Conservation (phyloP, 2,888 invertebrate genomes). For the Linyphia triangularis region DNA sequence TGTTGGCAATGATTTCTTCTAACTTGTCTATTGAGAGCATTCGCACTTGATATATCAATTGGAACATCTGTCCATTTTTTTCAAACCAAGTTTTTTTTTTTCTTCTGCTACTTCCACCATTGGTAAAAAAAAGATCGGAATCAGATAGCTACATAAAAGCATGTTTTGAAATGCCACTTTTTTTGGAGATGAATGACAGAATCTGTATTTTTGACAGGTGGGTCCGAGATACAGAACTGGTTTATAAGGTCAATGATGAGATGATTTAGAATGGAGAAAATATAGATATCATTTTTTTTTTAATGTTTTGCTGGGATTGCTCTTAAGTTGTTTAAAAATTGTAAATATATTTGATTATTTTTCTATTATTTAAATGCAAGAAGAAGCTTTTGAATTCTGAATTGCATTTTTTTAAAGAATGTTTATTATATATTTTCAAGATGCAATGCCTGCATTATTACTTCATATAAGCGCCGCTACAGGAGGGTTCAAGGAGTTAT, state of each 20-base stretch:
- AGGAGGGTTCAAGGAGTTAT: too few species aligned
- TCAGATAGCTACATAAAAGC: neutral
- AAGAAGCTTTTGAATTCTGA: too few species aligned
- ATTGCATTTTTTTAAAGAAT: too few species aligned
- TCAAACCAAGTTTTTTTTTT: neutral
- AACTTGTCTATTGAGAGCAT: neutral
- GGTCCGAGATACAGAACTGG: neutral
- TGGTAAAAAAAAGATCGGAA: neutral
- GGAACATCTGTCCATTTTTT: neutral
- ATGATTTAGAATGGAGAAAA: neutral
- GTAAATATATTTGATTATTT: too few species aligned
- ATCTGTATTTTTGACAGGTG: neutral
- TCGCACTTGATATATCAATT: constrained; percentile 3
- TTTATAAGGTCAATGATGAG: neutral
- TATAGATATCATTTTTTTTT: neutral
- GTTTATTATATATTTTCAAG: too few species aligned
- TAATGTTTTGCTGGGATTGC: too few species aligned
- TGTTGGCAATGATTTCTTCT: neutral
- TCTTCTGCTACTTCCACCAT: neutral
- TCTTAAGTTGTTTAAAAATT: too few species aligned
- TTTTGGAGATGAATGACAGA: neutral
- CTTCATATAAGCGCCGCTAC: too few species aligned
- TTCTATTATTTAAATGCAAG: too few species aligned
- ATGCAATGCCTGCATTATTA: too few species aligned
- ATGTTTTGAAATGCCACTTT: neutral